phyloP scores from a whole-genome alignment of 2,797 vertebrate species.

The Odontamblyopus rebecca region DNA sequence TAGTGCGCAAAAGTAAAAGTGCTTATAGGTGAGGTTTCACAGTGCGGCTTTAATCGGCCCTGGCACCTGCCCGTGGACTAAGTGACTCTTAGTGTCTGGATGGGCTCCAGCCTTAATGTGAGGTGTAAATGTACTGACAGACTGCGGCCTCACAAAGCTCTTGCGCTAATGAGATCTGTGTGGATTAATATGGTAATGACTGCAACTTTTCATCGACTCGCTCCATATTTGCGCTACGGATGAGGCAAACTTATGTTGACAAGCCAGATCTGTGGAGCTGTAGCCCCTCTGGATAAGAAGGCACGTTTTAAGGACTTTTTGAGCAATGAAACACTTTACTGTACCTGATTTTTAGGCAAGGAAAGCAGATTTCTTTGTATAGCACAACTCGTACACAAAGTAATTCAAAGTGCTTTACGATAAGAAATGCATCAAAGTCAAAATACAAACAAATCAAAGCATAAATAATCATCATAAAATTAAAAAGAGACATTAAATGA shows the following conservation, averaged over 20 bases:
- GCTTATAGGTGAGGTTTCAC: constrained; percentile 6
- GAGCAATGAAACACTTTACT: no score
- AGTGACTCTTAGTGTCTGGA: constrained; percentile 9
- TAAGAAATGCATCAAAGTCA: no score
- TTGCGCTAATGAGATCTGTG: constrained; percentile 5
- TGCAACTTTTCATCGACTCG: background rate
- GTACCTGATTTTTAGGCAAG: no score
- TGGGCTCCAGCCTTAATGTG: constrained; percentile 22
- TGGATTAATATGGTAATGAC: background rate
- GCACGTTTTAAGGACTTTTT: no score
- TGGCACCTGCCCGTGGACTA: constrained; percentile 4
- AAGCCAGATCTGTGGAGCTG: no score
- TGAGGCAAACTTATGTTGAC: background rate
- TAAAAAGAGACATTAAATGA: no score
- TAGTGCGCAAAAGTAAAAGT: constrained; percentile 1
- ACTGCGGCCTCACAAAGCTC: background rate
- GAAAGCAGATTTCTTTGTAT: no score
- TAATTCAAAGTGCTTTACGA: no score
- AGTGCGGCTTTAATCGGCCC: background rate
- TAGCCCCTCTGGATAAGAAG: no score
- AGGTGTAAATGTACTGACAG: constrained; percentile 8
- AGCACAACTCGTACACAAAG: no score
- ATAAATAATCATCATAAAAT: no score
- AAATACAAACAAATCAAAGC: no score
- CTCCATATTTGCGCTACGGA: background rate